Evolutionary conservation across 2,113 vertebrate species (phyloP).

Genomic region (Alethe diademata): DNA sequence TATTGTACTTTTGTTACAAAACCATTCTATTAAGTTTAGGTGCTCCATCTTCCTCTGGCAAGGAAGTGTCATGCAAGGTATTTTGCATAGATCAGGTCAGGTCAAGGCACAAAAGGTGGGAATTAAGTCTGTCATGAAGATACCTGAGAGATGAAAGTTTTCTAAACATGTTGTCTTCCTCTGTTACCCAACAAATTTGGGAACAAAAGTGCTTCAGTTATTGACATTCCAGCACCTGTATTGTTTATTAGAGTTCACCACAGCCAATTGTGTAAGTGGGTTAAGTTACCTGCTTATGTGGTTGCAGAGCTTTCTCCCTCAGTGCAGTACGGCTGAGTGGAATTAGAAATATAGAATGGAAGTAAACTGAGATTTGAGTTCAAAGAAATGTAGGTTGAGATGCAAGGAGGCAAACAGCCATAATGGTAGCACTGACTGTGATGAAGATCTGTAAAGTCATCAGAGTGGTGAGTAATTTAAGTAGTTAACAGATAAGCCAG

Average conservation of each 20-base stretch:
- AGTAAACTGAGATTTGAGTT: neutral
- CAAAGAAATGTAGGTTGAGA: neutral
- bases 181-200: neutral
- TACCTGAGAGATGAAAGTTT: neutral
- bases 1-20: neutral
- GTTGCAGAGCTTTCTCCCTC: neutral
- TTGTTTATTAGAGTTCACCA: neutral
- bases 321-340: neutral
- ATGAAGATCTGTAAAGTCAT: neutral
- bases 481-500: neutral
- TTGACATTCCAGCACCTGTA: neutral
- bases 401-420: neutral
- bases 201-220: neutral
- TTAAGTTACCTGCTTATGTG: neutral
- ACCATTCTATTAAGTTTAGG: neutral
- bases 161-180: neutral
- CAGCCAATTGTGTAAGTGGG: neutral
- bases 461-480: neutral
- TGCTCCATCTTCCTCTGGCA: neutral
- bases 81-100: neutral
- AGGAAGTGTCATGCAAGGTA: neutral
- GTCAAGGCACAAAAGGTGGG: neutral
- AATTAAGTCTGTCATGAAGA: neutral
- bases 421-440: neutral
- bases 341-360: neutral